Conservation (phyloP, 2,888 invertebrate species). For the Leucozona laternaria region DNA sequence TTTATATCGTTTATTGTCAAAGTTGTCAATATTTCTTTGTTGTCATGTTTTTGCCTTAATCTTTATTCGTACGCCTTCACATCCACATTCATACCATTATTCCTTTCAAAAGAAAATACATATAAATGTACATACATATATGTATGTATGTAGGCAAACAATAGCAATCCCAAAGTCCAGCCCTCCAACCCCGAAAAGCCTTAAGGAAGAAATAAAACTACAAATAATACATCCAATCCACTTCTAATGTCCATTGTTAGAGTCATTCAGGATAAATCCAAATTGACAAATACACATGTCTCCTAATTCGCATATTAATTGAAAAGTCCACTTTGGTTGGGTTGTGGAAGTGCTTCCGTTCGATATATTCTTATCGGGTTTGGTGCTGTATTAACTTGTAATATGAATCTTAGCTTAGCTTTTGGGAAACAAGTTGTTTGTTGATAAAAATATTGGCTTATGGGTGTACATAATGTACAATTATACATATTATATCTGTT, state of each 20-base stretch:
- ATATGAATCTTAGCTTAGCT: conserved; percentile 5
- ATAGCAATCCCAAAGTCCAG: conserved; percentile 15
- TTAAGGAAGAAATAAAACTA: conserved; percentile 29
- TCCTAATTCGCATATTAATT: conserved; percentile 79
- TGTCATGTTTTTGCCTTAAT: conserved; percentile 37
- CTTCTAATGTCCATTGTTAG: conserved; percentile 61
- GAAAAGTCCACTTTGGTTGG: conserved; percentile 77
- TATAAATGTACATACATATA: neutral
- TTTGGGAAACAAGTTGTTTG: conserved; percentile 7
- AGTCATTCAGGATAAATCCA: conserved; percentile 67
- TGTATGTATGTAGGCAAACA: conserved; percentile 33
- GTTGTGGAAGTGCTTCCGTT: conserved; percentile 65
- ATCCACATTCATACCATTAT: neutral
- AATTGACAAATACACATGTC: conserved; percentile 76
- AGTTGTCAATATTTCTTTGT: conserved; percentile 64
- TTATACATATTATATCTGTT: neutral
- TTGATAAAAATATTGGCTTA: conserved; percentile 1
- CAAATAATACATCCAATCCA: conserved; percentile 43
- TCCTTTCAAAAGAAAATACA: conserved; percentile 22
- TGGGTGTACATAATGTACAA: neutral
- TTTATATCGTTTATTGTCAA: conserved; percentile 57
- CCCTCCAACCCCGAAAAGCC: neutral
- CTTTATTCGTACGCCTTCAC: neutral
- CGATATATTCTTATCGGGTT: conserved; percentile 44
- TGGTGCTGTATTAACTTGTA: conserved; percentile 55